Evolutionary conservation across 2,888 invertebrate genomes (phyloP).

Genomic region (Adineta ricciae): DNA sequence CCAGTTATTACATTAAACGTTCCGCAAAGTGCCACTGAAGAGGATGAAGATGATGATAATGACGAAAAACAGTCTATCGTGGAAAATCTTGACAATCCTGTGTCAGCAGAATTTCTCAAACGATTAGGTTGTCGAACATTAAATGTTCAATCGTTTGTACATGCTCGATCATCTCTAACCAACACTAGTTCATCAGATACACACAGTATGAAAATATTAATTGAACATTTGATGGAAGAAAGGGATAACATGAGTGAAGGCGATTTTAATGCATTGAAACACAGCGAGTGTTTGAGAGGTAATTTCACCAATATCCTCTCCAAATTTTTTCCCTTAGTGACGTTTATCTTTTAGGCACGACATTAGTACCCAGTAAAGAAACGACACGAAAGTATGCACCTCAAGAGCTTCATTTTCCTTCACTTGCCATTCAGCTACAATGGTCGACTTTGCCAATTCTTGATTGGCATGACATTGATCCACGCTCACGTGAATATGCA

Average conservation of each 20-base stretch:
- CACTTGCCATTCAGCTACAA: background rate
- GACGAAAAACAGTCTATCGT: background rate
- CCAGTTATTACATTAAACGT: background rate
- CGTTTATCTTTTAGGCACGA: background rate
- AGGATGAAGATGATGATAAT: background rate
- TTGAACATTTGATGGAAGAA: slow-evolving; percentile 13
- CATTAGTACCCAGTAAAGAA: background rate
- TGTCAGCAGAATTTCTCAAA: slow-evolving; percentile 4
- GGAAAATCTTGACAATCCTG: background rate
- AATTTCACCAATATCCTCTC: background rate
- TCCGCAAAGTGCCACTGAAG: background rate
- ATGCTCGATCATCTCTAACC: background rate
- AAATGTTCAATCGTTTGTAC: slow-evolving; percentile 16
- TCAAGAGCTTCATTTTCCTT: background rate
- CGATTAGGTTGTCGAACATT: slow-evolving; percentile 7
- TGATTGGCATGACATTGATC: slow-evolving; percentile 6
- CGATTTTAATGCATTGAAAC: background rate
- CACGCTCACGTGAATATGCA: slow-evolving; percentile 1
- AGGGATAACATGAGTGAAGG: background rate
- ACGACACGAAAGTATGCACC: background rate
- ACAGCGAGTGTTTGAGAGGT: background rate
- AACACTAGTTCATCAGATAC: background rate
- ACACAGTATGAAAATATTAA: background rate
- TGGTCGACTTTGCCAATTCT: background rate
- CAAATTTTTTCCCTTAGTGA: background rate